phyloP scores from a whole-genome alignment of 2,888 invertebrate species.

The Drosophila quinaria region DNA sequence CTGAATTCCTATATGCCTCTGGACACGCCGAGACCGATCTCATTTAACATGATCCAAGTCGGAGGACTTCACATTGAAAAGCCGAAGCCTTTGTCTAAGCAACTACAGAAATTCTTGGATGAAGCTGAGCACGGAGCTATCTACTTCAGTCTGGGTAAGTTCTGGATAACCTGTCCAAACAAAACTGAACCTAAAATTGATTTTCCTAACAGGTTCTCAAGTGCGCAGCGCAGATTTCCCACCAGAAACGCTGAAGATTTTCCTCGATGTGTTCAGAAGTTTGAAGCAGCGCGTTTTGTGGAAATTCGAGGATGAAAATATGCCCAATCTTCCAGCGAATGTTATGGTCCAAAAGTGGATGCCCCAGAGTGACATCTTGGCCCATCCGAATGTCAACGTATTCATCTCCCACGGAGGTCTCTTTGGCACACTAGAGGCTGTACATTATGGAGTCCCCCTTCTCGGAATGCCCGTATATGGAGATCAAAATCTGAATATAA shows the following conservation, averaged over 20 bases:
- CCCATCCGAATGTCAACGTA: slow-evolving; percentile 84
- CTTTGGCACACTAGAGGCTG: slow-evolving; percentile 83
- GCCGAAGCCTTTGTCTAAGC: slow-evolving; percentile 67
- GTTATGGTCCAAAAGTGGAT: slow-evolving; percentile 86
- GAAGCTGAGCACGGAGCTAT: slow-evolving; percentile 84
- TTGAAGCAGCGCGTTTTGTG: slow-evolving; percentile 85
- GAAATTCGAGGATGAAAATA: slow-evolving; percentile 85
- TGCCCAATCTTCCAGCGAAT: slow-evolving; percentile 83
- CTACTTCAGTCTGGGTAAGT: slow-evolving; percentile 84
- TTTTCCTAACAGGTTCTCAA: slow-evolving; percentile 81
- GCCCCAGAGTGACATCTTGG: slow-evolving; percentile 86
- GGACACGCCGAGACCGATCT: slow-evolving; percentile 83
- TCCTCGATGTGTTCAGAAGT: slow-evolving; percentile 83
- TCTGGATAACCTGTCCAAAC: not conserved
- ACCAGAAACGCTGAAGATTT: slow-evolving; percentile 77
- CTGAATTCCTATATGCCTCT: slow-evolving; percentile 86
- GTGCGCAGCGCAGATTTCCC: slow-evolving; percentile 83
- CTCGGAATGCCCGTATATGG: slow-evolving; percentile 84
- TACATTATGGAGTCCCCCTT: slow-evolving; percentile 83
- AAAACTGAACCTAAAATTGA: fast-evolving
- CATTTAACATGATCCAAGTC: slow-evolving; percentile 86
- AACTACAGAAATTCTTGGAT: slow-evolving; percentile 84
- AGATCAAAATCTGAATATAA: slow-evolving; percentile 83
- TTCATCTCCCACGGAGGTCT: slow-evolving; percentile 85
- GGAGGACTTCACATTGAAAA: slow-evolving; percentile 86